Base-by-base conservation (phyloP, 2,113 vertebrate genomes). In the Oenanthe oenanthe region DNA sequence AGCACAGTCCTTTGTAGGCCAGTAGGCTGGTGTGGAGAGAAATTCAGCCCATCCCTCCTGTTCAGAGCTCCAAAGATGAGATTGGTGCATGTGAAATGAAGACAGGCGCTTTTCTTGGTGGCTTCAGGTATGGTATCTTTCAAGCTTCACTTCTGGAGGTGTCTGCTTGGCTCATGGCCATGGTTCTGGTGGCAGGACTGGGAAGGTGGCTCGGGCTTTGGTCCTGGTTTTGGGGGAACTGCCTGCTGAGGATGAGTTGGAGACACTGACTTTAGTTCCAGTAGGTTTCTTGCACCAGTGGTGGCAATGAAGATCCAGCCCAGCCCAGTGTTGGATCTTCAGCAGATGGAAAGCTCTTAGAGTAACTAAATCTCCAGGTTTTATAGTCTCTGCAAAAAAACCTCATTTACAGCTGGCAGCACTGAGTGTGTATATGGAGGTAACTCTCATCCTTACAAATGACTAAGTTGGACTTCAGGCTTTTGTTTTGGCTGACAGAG, bases 401-500 rank as follows among this genome's bases (percentile, higher is more conserved):
- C 70, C 74, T 88, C 54, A 56, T 70, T 95, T 95, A 22, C 74
- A 88, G 31, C 81, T 93, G 89, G 87, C 70, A 83, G 51, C 1
- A 0, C 47, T 12, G 18, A 71, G 12, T 32, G 26, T 80, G n/a
- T 74, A 5, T 53, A 15, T 76, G 50, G 74, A 89, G 78, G 81
- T 74, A 89, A 38, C 66, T 91, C 60, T 93, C 85, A 21, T 90
- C 73, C 84, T 82, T 76, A 66, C 36, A 80, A 89, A 73, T 94
- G 81, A 93, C 89, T 92, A 92, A 95, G 84, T 78, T 96, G 89
- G 83, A 80, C 91, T 92, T 92, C 14, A 81, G 87, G 81, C 73
- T 94, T 86, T 83, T 96, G 81, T 95, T 96, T 92, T 95, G 78
- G 29, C 84, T 96, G 81, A 67, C 89, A 77, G 84, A 82, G 26